Evolutionary conservation across 64 coral and sea anemone species (phyloP), one percentile per base, ranked within the genome.

Genomic region (Montipora efflorescens): DNA sequence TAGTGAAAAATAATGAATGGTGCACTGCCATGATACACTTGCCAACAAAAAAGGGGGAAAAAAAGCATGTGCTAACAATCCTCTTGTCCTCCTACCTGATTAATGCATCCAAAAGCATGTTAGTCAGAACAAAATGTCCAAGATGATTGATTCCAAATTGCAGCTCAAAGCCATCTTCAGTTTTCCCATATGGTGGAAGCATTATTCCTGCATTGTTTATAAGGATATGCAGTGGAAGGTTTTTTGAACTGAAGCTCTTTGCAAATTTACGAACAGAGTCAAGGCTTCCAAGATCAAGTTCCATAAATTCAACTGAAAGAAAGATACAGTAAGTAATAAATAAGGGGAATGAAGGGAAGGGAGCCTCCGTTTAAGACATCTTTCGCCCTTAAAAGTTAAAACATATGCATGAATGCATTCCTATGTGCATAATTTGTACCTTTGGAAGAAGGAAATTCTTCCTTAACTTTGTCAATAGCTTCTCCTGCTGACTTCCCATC

Each of bases 181-280:
- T 96, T 44, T 57, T 85, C 2, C 87, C 86, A 84, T 92, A 99
- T 7, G 98, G 98, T 46, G 95, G 86, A 20, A 92, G 47, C 98
- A 99, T 99, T 80, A 96, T 93, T 59, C 98, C 98, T 47, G 98
- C 98, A 90, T 96, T 99, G 95, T 99, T 99, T 2, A 99, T 92
- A 52, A 99, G 92, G 19, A 99, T 83, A 66, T 99, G 79, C 49
- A 99, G 92, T 22, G 87, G 21, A 67, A 84, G 64, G 13, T 91
- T 75, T 78, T 88, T 90, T 59, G 90, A 46, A 62, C 88, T 79
- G 53, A 99, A 99, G n/a, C 86, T 91, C 18, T 10, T 50, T 25
- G 83, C 98, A 95, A 99, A 99, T 78, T 83, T 87, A 25, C 43
- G 81, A 9, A 99, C 53, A 18, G 98, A 99, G 10, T 85, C 50